Evolutionary conservation across 1,140 invertebrate species (phyloP).

Genomic region (Drosophila setifemur): DNA sequence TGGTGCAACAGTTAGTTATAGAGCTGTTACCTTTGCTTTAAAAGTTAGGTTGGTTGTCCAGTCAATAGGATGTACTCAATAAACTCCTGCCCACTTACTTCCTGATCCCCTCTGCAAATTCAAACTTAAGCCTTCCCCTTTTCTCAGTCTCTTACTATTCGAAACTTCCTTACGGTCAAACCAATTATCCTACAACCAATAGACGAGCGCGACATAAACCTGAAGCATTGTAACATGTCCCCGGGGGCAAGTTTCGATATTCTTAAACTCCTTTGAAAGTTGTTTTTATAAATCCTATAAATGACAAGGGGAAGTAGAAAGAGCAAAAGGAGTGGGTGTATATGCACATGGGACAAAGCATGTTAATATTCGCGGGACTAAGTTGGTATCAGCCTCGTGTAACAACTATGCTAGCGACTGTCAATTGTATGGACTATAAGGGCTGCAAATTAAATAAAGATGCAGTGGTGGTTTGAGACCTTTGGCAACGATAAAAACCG

Average conservation of each 20-base stretch:
- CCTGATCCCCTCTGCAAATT: neutral
- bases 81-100: neutral
- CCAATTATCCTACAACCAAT: too few species aligned
- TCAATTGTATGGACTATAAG: constrained; percentile 58
- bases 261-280: too few species aligned
- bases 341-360: constrained; percentile 7
- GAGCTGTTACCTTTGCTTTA: constrained; percentile 38
- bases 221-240: too few species aligned
- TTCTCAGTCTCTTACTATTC: constrained; percentile 4
- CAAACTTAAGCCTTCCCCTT: neutral
- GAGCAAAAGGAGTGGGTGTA: constrained; percentile 1
- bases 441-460: constrained; percentile 60
- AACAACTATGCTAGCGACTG: constrained; percentile 81
- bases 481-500: constrained; percentile 34
- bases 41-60: neutral
- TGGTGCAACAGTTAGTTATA: constrained; percentile 62
- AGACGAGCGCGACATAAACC: too few species aligned
- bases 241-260: too few species aligned
- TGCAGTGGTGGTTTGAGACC: neutral
- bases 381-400: constrained; percentile 74
- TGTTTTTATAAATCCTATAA: too few species aligned
- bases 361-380: constrained; percentile 29
- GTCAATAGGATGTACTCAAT: neutral
- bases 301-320: too few species aligned
- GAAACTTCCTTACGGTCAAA: constrained; percentile 29